A percentile compares a stretch with the other conserved stretches of the same genome.
These are phyloP conservation scores for Terebella lapidaria DNA, from an alignment of 2,888 invertebrate species.

Conservation along the genomic window DNA sequence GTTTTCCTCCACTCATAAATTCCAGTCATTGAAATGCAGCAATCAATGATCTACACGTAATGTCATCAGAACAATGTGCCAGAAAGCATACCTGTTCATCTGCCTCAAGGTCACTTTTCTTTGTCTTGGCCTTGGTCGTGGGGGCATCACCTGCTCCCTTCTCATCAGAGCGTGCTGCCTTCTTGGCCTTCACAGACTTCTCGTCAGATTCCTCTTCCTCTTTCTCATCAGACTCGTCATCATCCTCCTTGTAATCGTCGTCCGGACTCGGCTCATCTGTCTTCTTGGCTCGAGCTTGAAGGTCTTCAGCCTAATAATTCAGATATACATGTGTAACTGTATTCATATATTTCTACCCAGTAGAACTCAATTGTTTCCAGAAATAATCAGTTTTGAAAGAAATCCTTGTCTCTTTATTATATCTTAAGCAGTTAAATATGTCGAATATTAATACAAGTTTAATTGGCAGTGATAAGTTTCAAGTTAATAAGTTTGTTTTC, in stretches of 20 bases:
- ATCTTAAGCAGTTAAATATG: too few species aligned
- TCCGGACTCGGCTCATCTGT: constrained; percentile 44
- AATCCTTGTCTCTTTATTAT: neutral
- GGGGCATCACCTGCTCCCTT: constrained; percentile 10
- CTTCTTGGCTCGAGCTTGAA: constrained; percentile 35
- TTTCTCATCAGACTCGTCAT: constrained; percentile 16
- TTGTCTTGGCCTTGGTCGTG: neutral
- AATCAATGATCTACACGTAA: too few species aligned
- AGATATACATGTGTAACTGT: too few species aligned
- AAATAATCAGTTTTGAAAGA: neutral
- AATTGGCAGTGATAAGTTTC: too few species aligned
- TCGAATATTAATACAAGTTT: too few species aligned
- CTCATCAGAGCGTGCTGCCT: constrained; percentile 14
- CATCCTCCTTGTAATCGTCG: constrained; percentile 28
- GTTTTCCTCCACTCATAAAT: too few species aligned
- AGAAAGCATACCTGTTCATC: too few species aligned
- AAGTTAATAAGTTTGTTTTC: neutral
- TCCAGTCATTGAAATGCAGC: too few species aligned
- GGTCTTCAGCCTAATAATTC: constrained; percentile 15
- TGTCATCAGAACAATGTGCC: too few species aligned
- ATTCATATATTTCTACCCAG: too few species aligned
- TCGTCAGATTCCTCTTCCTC: constrained; percentile 14
- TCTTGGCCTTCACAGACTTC: constrained; percentile 7
- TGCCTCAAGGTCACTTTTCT: constrained; percentile 21
- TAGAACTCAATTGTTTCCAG: neutral